These are phyloP conservation scores for Tyto alba DNA, from an alignment of 2,113 vertebrate species.

Conservation along the genomic window DNA sequence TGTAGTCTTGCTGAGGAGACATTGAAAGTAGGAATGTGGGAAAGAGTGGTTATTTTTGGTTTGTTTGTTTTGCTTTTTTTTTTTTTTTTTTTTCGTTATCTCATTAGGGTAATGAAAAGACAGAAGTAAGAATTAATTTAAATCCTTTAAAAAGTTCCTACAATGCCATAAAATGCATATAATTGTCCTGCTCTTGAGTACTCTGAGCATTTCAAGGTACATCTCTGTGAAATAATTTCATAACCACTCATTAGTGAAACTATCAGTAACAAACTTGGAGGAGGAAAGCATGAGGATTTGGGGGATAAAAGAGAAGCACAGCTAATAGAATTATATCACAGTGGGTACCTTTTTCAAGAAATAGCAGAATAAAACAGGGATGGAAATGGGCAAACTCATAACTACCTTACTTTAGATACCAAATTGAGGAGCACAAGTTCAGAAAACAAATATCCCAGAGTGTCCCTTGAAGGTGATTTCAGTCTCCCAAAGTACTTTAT, in stretches of 20 bases:
- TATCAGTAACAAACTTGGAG: neutral
- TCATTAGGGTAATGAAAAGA: neutral
- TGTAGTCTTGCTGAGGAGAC: neutral
- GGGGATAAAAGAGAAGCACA: neutral
- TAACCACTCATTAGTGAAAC: neutral
- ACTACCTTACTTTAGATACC: neutral
- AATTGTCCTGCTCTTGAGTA: neutral
- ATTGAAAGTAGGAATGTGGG: neutral
- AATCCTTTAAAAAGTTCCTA: neutral
- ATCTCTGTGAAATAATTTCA: neutral
- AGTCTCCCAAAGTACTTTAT: neutral
- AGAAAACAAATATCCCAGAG: neutral
- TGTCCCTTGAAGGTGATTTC: neutral
- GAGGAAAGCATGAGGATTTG: neutral
- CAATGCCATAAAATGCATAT: neutral
- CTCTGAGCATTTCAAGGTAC: neutral
- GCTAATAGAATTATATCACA: neutral
- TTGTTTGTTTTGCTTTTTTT: neutral
- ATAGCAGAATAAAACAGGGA: neutral
- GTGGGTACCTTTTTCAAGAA: neutral
- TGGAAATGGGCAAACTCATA: neutral
- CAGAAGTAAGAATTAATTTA: neutral
- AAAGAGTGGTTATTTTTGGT: neutral
- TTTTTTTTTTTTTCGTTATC: neutral
- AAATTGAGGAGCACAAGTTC: neutral